Percentiles rank a stretch among this genome's conserved stretches.
Conservation (phyloP, 2,113 vertebrate genomes). For the Amphiprion percula region DNA sequence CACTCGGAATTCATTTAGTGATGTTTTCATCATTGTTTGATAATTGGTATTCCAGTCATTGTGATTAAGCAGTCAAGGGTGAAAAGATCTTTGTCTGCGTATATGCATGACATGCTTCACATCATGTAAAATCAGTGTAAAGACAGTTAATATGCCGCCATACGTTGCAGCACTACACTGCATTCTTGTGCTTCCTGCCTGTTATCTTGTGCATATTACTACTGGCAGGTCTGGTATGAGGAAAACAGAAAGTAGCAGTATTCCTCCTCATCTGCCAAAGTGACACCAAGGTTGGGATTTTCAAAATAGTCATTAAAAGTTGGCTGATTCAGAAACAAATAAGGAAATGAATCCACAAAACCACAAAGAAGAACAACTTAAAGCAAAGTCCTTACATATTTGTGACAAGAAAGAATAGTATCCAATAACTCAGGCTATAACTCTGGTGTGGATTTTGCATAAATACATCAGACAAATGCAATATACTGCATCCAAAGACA, state of each 20-base stretch:
- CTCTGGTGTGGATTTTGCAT: neutral
- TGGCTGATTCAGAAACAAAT: neutral
- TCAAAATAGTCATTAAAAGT: neutral
- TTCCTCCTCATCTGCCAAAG: neutral
- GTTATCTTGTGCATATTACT: neutral
- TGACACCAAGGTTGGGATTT: neutral
- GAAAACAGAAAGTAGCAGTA: slow-evolving; percentile 12
- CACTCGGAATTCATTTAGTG: neutral
- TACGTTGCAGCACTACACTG: neutral
- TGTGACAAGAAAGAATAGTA: neutral
- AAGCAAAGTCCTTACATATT: neutral
- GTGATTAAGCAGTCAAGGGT: neutral
- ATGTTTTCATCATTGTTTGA: neutral
- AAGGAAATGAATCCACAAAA: neutral
- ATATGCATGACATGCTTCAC: neutral
- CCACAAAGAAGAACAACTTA: neutral
- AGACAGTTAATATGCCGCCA: slow-evolving; percentile 1
- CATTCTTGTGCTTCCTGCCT: slow-evolving; percentile 2
- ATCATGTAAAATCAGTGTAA: slow-evolving; percentile 6
- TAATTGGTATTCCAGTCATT: slow-evolving; percentile 1
- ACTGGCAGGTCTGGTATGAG: slow-evolving; percentile 25
- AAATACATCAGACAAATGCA: slow-evolving; percentile 14
- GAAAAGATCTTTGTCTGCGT: slow-evolving; percentile 12
- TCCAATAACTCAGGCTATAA: neutral
- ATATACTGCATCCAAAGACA: neutral